A percentile compares a stretch with the other conserved stretches of the same genome.
phyloP scores from a whole-genome alignment of 2,797 vertebrate species.

The Intellagama lesueurii region DNA sequence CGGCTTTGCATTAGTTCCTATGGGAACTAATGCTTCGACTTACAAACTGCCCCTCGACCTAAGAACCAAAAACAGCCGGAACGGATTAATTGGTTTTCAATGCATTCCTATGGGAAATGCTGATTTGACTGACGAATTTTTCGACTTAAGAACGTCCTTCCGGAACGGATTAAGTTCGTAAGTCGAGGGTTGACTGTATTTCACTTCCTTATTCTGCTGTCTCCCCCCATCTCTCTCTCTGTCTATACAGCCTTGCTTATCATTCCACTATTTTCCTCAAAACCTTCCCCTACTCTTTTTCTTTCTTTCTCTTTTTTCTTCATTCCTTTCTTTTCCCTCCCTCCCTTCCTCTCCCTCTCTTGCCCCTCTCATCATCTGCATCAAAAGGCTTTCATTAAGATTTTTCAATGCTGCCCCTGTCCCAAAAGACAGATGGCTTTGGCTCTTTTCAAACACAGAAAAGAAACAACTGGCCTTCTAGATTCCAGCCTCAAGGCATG shows the following conservation, averaged over 20 bases:
- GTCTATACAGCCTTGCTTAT: neutral
- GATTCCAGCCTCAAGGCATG: neutral
- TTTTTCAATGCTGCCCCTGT: neutral
- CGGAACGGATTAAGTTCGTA: no score
- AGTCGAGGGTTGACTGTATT: no score
- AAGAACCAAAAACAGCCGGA: no score
- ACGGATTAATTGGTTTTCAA: no score
- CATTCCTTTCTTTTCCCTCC: no score
- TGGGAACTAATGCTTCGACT: no score
- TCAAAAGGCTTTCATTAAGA: neutral
- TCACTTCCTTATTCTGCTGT: neutral
- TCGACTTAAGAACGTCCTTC: no score
- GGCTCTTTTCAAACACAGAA: neutral
- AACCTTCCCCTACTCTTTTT: neutral
- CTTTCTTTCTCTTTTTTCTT: neutral
- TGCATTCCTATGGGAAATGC: no score
- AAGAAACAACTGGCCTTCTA: neutral
- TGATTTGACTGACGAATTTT: no score
- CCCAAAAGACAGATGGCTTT: neutral
- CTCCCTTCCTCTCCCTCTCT: no score
- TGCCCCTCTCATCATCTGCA: neutral
- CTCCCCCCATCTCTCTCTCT: neutral
- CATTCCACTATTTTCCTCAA: neutral
- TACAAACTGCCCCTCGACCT: no score
- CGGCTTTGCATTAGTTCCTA: no score